phyloP scores from a whole-genome alignment of 2,797 vertebrate species.

The Dendrocincla tyrannina region DNA sequence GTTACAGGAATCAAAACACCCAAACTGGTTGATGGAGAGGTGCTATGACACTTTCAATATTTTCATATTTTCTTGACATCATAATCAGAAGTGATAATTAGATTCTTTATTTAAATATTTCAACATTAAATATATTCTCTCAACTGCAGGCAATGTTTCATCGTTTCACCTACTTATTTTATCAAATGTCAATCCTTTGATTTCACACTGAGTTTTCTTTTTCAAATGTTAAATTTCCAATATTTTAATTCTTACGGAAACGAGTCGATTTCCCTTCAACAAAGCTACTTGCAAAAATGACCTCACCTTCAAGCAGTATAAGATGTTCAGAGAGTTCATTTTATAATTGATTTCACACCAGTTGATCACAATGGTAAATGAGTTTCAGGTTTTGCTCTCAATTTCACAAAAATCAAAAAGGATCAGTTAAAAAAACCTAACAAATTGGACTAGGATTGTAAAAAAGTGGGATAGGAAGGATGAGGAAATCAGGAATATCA shows the following conservation, averaged over 20 bases:
- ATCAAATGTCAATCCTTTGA: not conserved
- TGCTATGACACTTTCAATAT: not conserved
- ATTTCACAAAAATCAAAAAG: conserved; percentile 64
- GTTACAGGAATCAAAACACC: conserved; percentile 44
- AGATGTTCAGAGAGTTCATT: conserved; percentile 29
- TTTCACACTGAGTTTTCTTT: not conserved
- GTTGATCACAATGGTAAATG: conserved; percentile 78
- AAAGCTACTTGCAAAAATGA: conserved; percentile 1
- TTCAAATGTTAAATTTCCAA: not conserved
- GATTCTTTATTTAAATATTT: not conserved
- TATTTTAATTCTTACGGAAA: not conserved
- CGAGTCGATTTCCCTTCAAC: not conserved
- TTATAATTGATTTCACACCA: conserved; percentile 59
- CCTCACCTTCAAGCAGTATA: conserved; percentile 51
- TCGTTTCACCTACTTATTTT: not conserved
- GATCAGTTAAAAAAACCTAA: conserved; percentile 33
- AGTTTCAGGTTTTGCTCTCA: conserved; percentile 76
- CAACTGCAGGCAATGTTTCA: not conserved
- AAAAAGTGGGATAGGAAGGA: conserved; percentile 51
- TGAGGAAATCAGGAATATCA: conserved; percentile 61
- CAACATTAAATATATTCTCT: not conserved
- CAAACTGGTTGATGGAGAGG: conserved; percentile 27
- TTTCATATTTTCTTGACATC: not conserved
- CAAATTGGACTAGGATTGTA: conserved; percentile 46
- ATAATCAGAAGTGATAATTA: not conserved